phyloP scores from a whole-genome alignment of 2,888 invertebrate genomes.

The Drosophila helvetica region DNA sequence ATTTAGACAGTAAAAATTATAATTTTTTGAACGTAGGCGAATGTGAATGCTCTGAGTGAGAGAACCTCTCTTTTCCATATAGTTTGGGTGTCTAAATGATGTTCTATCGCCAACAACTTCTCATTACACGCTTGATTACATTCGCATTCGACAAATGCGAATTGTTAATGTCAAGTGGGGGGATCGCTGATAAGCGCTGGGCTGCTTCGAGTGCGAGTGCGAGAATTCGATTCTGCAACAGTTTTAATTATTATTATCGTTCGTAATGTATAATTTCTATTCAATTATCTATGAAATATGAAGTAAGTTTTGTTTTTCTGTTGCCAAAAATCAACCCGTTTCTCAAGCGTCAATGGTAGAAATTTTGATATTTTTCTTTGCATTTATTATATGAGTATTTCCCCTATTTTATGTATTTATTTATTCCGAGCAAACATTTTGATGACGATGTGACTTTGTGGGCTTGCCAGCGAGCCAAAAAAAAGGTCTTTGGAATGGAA shows the following conservation, averaged over 20 bases:
- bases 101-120: constrained; percentile 15
- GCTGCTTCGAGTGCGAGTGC: background rate
- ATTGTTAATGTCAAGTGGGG: constrained; percentile 38
- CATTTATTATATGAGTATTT: constrained; percentile 46
- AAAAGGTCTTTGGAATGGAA: constrained; percentile 56
- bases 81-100: background rate
- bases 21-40: no score
- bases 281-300: constrained; percentile 30
- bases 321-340: background rate
- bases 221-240: constrained; percentile 2
- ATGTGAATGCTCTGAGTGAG: no score
- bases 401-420: constrained; percentile 50
- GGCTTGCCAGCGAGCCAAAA: constrained; percentile 49
- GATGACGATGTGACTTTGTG: constrained; percentile 56
- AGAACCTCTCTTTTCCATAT: background rate
- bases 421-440: constrained; percentile 56
- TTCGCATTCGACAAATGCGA: constrained; percentile 22
- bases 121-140: constrained; percentile 41
- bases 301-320: background rate
- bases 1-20: no score
- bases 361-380: constrained; percentile 56
- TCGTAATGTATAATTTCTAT: constrained; percentile 36
- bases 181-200: constrained; percentile 28
- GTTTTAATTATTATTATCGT: constrained; percentile 37
- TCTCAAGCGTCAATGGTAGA: constrained; percentile 43